Evolutionary conservation across 2,888 invertebrate species (phyloP).

Genomic region (Pseudoips prasinana): DNA sequence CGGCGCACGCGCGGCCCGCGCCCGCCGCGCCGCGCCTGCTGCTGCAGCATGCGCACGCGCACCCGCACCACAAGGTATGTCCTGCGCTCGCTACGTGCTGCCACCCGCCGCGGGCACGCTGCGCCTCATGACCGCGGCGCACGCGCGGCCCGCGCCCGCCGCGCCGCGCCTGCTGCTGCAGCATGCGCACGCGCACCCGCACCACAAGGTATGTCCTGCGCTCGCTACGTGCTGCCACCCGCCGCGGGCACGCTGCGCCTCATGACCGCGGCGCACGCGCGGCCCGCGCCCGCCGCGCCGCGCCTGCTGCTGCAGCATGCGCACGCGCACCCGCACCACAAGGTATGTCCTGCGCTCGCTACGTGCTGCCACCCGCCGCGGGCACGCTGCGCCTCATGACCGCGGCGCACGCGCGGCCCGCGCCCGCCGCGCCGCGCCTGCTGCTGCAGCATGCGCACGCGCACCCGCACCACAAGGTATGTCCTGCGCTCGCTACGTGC

Average conservation of each 20-base stretch:
- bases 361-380: constrained; percentile 32
- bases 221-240: constrained; percentile 51
- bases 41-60: constrained; percentile 49
- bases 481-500: too few species aligned
- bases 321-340: constrained; percentile 28
- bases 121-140: constrained; percentile 92
- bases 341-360: constrained; percentile 39
- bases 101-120: constrained; percentile 84
- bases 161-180: constrained; percentile 76
- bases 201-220: constrained; percentile 53
- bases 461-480: constrained; percentile 5
- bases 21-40: constrained; percentile 80
- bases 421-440: constrained; percentile 28
- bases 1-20: constrained; percentile 84
- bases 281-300: constrained; percentile 45
- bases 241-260: constrained; percentile 88
- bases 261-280: constrained; percentile 91
- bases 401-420: constrained; percentile 16
- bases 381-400: constrained; percentile 8
- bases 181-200: constrained; percentile 37
- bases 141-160: constrained; percentile 74
- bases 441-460: constrained; percentile 71
- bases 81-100: too few species aligned
- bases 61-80: constrained; percentile 48
- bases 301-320: constrained; percentile 27